Conservation (phyloP, 2,888 invertebrate species). For the Ormyrus thymus region DNA sequence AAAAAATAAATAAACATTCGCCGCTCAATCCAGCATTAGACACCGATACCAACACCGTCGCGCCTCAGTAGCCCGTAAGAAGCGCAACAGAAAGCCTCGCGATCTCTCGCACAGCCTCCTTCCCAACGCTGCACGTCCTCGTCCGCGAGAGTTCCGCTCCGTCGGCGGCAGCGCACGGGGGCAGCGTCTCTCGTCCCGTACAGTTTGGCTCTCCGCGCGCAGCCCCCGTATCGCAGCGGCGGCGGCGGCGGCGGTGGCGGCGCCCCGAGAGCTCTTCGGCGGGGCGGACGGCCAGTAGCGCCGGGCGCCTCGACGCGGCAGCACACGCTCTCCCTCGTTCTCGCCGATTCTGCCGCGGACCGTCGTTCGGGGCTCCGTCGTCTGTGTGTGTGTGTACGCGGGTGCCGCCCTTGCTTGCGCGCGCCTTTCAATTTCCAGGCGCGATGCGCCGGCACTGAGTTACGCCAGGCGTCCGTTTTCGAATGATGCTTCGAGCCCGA, state of each 20-base stretch:
- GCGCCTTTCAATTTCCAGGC: too few species aligned
- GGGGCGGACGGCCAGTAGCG: slow-evolving; percentile 61
- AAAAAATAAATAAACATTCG: too few species aligned
- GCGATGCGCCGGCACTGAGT: too few species aligned
- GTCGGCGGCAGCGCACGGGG: not conserved
- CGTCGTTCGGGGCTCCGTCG: too few species aligned
- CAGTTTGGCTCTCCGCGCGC: not conserved
- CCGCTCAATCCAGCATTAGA: too few species aligned
- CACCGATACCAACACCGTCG: too few species aligned
- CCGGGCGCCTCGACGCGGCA: slow-evolving; percentile 67
- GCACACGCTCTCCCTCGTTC: slow-evolving; percentile 56
- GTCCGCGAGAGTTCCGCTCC: not conserved
- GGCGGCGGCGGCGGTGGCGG: slow-evolving; percentile 55
- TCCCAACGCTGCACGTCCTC: not conserved
- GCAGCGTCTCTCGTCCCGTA: slow-evolving; percentile 9
- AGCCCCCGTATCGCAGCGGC: slow-evolving; percentile 2
- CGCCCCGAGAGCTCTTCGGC: slow-evolving; percentile 25
- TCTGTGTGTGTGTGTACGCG: not conserved
- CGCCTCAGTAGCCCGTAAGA: too few species aligned
- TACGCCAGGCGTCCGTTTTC: too few species aligned
- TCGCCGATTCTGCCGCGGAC: too few species aligned
- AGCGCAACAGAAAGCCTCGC: too few species aligned
- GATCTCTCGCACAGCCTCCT: not conserved
- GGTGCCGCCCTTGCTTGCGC: slow-evolving; percentile 23
- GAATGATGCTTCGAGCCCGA: too few species aligned